Evolutionary conservation across 2,888 invertebrate genomes (phyloP), one percentile per base, ranked within the genome.

Genomic region (Cheilosia impressa): DNA sequence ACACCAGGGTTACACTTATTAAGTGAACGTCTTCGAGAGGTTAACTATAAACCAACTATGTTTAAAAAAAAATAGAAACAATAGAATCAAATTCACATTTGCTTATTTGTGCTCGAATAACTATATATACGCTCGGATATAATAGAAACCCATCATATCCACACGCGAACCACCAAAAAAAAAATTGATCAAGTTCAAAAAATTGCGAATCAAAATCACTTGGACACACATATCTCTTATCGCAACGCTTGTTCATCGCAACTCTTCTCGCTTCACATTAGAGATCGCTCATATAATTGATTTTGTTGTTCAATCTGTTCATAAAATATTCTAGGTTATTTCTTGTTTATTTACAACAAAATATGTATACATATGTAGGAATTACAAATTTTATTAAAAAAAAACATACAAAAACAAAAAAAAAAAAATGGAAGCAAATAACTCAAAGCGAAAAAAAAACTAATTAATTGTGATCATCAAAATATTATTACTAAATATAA

Each of bases 391-490:
- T 43, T 41, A 22, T 58, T 34, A 58, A 17, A 55, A 73, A 63
- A 55, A 9, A 52, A 53, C 47, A 4, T 43, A 63, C 50, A 53
- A 52, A 57, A 60, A 17, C 17, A 62, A 34, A 68, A n/a, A 53
- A 62, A 68, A 58, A 68, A 52, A 73, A 60, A 66, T 66, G 9
- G 34, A 71, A 77, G 17, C 43, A 58, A 58, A 17, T 50, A 53
- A 66, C 53, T 41, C 19, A 68, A 58, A 68, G 66, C 10, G 19
- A 50, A 71, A 69, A 65, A 52, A 72, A 81, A 81, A 52, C 81
- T 81, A 85, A 76, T 80, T 77, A 81, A 76, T 81, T 85, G 85
- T 85, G 85, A 85, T 85, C 85, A 75, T 80, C 75, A 80, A 63
- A 80, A 80, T 78, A 76, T 81, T 72, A 81, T 62, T 80, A 82